phyloP scores from a whole-genome alignment of 2,113 vertebrate genomes.

The Anarhynchus alexandrinus region DNA sequence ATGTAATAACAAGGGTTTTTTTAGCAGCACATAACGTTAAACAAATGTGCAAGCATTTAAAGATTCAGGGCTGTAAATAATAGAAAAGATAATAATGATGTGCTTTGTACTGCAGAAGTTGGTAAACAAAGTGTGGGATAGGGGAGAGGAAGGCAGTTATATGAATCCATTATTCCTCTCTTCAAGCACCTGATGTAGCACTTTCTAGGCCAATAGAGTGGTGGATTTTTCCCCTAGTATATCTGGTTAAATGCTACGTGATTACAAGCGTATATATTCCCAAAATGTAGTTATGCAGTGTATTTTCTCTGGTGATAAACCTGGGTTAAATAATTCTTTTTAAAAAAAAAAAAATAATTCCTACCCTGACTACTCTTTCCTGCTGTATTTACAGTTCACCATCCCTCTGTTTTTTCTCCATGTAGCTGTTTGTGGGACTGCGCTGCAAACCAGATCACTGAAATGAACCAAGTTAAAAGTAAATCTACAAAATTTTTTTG shows the following conservation, averaged over 20 bases:
- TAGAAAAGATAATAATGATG: not conserved
- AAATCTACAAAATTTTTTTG: not conserved
- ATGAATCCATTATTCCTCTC: not conserved
- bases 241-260: not conserved
- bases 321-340: not conserved
- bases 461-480: not conserved
- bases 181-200: not conserved
- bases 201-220: not conserved
- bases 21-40: not conserved
- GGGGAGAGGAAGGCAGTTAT: not conserved
- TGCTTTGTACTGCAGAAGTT: not conserved
- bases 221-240: not conserved
- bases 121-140: not conserved
- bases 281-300: not conserved
- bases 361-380: not conserved
- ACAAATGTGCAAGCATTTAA: not conserved
- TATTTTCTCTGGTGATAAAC: not conserved
- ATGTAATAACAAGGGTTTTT: not conserved
- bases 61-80: not conserved
- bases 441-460: not conserved
- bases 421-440: not conserved
- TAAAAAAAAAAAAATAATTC: not conserved
- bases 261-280: not conserved
- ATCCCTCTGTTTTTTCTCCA: not conserved
- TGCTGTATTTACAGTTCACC: rapidly evolving